Conservation (phyloP, 2,113 vertebrate genomes). For the Coptodon rendalli region DNA sequence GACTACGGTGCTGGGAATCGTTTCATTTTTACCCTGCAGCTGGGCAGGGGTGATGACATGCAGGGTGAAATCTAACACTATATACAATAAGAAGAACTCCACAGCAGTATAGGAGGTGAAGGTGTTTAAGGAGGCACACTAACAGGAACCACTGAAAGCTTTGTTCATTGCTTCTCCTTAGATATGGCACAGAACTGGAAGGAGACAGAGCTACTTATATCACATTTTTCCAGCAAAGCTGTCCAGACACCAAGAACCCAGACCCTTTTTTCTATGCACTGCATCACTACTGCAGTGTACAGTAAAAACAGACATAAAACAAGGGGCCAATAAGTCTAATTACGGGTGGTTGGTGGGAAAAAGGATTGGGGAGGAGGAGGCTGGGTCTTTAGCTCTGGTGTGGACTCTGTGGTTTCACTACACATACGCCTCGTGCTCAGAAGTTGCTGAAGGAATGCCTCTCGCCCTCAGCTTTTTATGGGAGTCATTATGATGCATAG, state of each 20-base stretch:
- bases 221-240: not conserved
- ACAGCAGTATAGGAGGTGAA: not conserved
- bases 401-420: constrained; percentile 60
- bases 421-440: constrained; percentile 58
- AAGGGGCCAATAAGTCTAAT: constrained; percentile 57
- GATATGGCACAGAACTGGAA: not conserved
- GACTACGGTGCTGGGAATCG: not conserved
- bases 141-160: not conserved
- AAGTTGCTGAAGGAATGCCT: constrained; percentile 64
- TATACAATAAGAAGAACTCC: not conserved
- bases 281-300: constrained; percentile 34
- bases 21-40: constrained; percentile 22
- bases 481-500: constrained; percentile 63
- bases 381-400: constrained; percentile 51
- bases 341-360: constrained; percentile 63
- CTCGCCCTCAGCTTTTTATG: constrained; percentile 65
- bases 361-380: constrained; percentile 11
- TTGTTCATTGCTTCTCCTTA: not conserved
- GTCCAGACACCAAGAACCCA: constrained; percentile 8
- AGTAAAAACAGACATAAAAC: constrained; percentile 63
- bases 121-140: constrained; percentile 6
- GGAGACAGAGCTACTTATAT: constrained; percentile 3
- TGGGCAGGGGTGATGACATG: constrained; percentile 11
- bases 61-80: constrained; percentile 11
- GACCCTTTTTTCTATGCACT: not conserved